Percentiles rank a stretch among this genome's conserved stretches.
Evolutionary conservation across 2,113 vertebrate species (phyloP).

Genomic region (Scatophagus argus): DNA sequence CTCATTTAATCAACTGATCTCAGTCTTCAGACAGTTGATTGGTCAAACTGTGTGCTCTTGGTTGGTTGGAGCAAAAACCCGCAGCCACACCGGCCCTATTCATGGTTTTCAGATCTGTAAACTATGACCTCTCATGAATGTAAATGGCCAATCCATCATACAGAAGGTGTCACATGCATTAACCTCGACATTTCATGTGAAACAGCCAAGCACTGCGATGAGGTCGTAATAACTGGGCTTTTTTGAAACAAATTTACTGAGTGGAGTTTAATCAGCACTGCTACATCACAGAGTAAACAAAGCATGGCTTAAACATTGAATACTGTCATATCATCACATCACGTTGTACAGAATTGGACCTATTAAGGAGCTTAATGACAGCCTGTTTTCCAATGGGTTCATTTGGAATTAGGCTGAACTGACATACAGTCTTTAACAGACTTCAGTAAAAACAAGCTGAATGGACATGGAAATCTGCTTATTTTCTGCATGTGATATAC

Average conservation of each 20-base stretch:
- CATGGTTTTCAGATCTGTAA: neutral
- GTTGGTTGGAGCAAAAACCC: too few species aligned
- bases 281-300: constrained; percentile 30
- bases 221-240: neutral
- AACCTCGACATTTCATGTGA: neutral
- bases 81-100: too few species aligned
- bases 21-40: too few species aligned
- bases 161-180: neutral
- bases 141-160: constrained; percentile 4
- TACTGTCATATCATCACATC: constrained; percentile 15
- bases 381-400: constrained; percentile 7
- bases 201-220: neutral
- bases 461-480: constrained; percentile 11
- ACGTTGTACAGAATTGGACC: neutral
- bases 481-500: neutral
- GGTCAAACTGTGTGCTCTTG: too few species aligned
- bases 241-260: constrained; percentile 18
- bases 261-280: constrained; percentile 24
- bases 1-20: too few species aligned
- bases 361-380: constrained; percentile 41
- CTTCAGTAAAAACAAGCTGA: neutral
- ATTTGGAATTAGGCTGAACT: constrained; percentile 4
- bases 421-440: neutral
- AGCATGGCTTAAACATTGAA: constrained; percentile 7
- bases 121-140: neutral